phyloP scores from a whole-genome alignment of 2,113 vertebrate species.

The Lampris incognitus region DNA sequence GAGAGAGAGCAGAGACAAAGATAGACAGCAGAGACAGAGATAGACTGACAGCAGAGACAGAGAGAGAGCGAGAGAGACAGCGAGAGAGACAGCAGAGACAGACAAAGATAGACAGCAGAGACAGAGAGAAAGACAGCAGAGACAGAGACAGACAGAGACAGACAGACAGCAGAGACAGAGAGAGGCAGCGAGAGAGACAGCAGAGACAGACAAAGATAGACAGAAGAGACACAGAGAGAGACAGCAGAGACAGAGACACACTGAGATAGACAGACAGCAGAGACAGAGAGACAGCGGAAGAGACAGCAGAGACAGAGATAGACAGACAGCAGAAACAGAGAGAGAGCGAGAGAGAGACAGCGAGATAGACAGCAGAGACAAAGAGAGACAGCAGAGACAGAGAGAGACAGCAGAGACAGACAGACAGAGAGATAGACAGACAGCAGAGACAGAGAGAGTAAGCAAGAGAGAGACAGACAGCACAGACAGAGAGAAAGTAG shows the following conservation, averaged over 20 bases:
- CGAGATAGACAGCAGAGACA: no score
- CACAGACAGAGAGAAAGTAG: background rate
- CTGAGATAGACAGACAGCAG: background rate
- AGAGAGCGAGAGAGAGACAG: no score
- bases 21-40: background rate
- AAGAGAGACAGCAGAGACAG: conserved; percentile 10
- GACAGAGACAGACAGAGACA: background rate
- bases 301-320: background rate
- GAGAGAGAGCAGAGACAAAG: conserved; percentile 5
- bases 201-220: background rate
- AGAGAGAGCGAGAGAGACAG: background rate
- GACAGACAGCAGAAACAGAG: background rate
- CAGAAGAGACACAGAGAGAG: conserved; percentile 17
- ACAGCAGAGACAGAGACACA: background rate
- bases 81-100: background rate
- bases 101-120: background rate
- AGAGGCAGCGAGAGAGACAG: no score
- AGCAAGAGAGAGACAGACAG: background rate
- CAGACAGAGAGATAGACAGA: background rate
- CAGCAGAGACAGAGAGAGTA: no score
- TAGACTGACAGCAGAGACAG: background rate
- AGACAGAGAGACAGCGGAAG: no score
- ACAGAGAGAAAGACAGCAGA: conserved; percentile 1
- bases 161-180: background rate
- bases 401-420: background rate